Base-by-base conservation (phyloP, 2,888 invertebrate species). In the Epinotia nisella region DNA sequence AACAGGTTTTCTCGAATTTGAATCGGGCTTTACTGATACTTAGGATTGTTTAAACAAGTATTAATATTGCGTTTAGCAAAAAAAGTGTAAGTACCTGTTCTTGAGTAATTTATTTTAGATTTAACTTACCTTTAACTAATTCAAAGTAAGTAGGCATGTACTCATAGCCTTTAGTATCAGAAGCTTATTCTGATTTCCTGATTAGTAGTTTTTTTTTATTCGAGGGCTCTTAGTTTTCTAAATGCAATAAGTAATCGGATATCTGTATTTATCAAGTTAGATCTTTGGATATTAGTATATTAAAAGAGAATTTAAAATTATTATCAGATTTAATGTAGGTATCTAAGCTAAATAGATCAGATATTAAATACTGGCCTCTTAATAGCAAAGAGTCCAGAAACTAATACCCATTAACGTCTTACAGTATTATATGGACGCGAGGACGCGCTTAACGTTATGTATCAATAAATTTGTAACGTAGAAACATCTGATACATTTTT, bases 1-100 rank as follows among this genome's bases (percentile, higher is more conserved):
- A 71, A 65, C 58, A 65, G 21, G 64, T 39, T 58, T 64, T n/a
- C n/a, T n/a, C n/a, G n/a, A n/a, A n/a, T 45, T 62, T 21, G 41
- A 11, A 21, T 21, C 39, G 1, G 41, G 35, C 10, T 41, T 41
- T 56, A 24, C n/a, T 5, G 49, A n/a, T n/a, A 49, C n/a, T 49
- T 29, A 58, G 7, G 58, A 13, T 24, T n/a, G 15, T 24, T 58
- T 58, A 29, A 58, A 29, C 15, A 29, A 49, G 15, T n/a, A 7
- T n/a, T 56, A 24, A 2, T 24, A 56, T 56, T 24, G 15, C 5
- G 13, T 21, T 56, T 56, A 15, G n/a, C 21, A 58, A 24, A 2
- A 29, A 56, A 21, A 15, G 1, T 29, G 10, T 35, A 35, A 9
- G 35, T 58, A 49, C 49, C 49, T 49, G 49, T 45, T n/a, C n/a